Conservation (phyloP, 2,113 vertebrate genomes). For the Microtus ochrogaster region DNA sequence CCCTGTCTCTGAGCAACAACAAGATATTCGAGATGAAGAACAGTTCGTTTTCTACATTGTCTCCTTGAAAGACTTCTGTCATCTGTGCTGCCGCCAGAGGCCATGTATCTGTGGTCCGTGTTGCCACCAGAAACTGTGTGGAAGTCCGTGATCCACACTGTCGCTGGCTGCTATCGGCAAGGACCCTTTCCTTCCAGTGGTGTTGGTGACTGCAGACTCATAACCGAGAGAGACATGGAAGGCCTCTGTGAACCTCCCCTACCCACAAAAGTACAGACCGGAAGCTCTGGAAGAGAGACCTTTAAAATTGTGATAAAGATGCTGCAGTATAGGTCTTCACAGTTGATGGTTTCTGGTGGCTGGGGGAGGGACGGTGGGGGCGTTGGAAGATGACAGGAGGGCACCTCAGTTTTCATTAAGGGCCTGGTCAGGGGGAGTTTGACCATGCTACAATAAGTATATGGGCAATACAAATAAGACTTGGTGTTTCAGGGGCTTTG, state of each 20-base stretch:
- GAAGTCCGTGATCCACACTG: not conserved
- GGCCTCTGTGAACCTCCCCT: not conserved
- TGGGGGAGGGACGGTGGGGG: too few relatives aligned
- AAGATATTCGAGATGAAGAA: not conserved
- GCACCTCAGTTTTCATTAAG: not conserved
- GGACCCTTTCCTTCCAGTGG: not conserved
- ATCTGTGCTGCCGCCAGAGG: not conserved
- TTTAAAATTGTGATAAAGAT: not conserved
- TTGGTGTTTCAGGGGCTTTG: not conserved
- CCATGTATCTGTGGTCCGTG: not conserved
- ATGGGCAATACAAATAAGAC: not conserved
- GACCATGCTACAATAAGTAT: not conserved
- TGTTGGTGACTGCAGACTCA: not conserved
- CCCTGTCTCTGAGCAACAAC: not conserved
- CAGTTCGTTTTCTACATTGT: not conserved
- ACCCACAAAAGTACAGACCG: not conserved
- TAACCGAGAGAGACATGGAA: not conserved
- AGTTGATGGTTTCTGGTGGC: not conserved
- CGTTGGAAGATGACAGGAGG: fast-evolving
- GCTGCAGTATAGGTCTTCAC: not conserved
- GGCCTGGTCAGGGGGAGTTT: not conserved
- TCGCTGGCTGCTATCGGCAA: not conserved
- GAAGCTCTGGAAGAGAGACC: not conserved
- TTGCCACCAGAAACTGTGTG: not conserved
- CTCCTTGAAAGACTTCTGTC: not conserved